Base-by-base conservation (phyloP, 2,113 vertebrate genomes). In the Dissostichus mawsoni region DNA sequence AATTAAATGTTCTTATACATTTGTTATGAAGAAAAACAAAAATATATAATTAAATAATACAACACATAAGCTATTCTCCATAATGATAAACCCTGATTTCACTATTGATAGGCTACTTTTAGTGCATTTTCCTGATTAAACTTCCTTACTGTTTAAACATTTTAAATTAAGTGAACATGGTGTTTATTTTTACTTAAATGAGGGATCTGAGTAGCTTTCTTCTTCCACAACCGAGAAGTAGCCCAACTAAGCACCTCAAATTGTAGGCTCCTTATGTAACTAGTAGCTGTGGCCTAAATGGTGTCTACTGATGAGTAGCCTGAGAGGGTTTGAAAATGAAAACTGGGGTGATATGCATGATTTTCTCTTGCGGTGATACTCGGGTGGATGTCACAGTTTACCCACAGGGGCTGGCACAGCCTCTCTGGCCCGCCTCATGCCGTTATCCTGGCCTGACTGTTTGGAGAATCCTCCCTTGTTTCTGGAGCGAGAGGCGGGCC, bases 401-500 rank as follows among this genome's bases (percentile, higher is more conserved):
- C 58, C 69, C 66, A 50, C 75, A 45, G 59, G 69, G 2, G 13
- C 3, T 69, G 81, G 85, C 80, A 11, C 66, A 23, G 55, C 11
- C 41, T 8, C 0, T 45, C 13, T 72, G 71, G 2, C 78, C 73
- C 53, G 55, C 63, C 69, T 78, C 69, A 12, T 9, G 68, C 48
- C 70, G 74, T 67, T 58, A 62, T 53, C 59, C 23, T 4, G 57
- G 66, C 68, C 82, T 69, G 87, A 48, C 88, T 81, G 55, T 62
- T 45, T 56, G 86, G 87, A 89, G 86, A 93, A 88, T 85, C 85
- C 90, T 93, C 88, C 91, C 91, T 88, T 90, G 90, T 94, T 93
- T 92, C 88, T 85, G 83, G 72, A 90, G 89, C 82, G 56, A 89
- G 92, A 93, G 94, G 94, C 94, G 94, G 92, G 85, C 69, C 94